Evolutionary conservation across 2,797 vertebrate species (phyloP), one percentile per base, ranked within the genome.

Genomic region (Scleropages formosus): DNA sequence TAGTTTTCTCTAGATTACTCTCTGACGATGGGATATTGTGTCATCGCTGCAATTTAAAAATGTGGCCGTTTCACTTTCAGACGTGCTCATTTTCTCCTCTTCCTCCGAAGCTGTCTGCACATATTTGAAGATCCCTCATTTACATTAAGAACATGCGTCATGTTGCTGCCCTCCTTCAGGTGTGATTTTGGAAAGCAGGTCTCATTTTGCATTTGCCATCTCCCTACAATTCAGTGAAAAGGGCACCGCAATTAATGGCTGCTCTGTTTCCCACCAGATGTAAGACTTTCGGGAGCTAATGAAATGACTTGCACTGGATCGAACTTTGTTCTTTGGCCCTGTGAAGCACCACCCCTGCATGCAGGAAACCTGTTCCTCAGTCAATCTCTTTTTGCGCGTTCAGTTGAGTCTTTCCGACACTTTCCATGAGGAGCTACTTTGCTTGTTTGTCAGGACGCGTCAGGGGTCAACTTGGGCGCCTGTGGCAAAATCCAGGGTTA

Each of bases 1-100:
- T 46, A 4, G 58, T 69, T 69, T 69, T 69, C 67, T 20, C 53
- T 20, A 26, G 22, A 69, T 26, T 51, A 22, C 22, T 53, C n/a
- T 31, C 59, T 4, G 13, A 31, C 39, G 46, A 69, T 63, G 49
- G 56, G 44, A 20, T 18, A 44, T 46, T 73, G 62, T 76, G 49
- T n/a, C 53, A 73, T 59, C 61, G 27, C 49, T 24, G 62, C 56
- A 71, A 71, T 71, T 56, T 58, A 39, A 27, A 65, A 58, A 58
- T 58, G 11, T 56, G 58, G 22, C 51, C 31, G 53, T 22, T 71
- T 49, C 2, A 13, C 22, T 70, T 70, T 70, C 13, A 20, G 67
- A 22, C 11, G 46, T 27, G 46, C 24, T 71, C n/a, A 16, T 11
- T 56, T 18, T 71, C 15, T 11, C 11, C 56, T 56, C 11, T 61